Evolutionary conservation across 2,113 vertebrate species (phyloP).

Genomic region (Rhadina sibilatrix): DNA sequence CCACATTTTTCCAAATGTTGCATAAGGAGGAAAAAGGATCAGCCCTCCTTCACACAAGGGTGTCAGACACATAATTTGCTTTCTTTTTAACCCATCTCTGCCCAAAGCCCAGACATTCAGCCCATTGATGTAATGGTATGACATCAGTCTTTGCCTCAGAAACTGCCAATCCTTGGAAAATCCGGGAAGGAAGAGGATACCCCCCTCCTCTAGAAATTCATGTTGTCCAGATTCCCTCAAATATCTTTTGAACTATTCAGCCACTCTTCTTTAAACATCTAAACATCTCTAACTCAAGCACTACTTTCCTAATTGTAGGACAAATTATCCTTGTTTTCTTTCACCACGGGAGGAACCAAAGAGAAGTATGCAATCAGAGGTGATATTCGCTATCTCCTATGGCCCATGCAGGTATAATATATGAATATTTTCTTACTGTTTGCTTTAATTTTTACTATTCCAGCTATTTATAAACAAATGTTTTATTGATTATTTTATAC

Average conservation of each 20-base stretch:
- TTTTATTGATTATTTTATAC: background rate
- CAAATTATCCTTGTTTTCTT: conserved; percentile 72
- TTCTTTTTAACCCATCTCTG: background rate
- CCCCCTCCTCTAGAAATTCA: background rate
- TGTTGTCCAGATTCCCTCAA: background rate
- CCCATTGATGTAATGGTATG: background rate
- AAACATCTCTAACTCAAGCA: background rate
- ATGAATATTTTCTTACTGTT: background rate
- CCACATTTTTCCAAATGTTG: background rate
- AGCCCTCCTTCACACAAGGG: background rate
- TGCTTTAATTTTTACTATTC: background rate
- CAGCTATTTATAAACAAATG: background rate
- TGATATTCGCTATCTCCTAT: conserved; percentile 69
- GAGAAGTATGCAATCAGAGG: conserved; percentile 36
- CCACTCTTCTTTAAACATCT: background rate
- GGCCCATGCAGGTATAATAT: conserved; percentile 74
- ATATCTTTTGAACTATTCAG: background rate
- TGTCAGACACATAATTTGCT: background rate
- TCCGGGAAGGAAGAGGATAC: background rate
- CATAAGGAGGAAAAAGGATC: background rate
- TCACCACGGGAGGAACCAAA: conserved; percentile 68
- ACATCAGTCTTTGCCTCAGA: background rate
- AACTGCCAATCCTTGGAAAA: background rate
- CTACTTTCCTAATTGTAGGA: conserved; percentile 37
- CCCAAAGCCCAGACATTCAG: background rate